Base-by-base conservation (phyloP, 2,797 vertebrate genomes). In the Muscicapa comitata region DNA sequence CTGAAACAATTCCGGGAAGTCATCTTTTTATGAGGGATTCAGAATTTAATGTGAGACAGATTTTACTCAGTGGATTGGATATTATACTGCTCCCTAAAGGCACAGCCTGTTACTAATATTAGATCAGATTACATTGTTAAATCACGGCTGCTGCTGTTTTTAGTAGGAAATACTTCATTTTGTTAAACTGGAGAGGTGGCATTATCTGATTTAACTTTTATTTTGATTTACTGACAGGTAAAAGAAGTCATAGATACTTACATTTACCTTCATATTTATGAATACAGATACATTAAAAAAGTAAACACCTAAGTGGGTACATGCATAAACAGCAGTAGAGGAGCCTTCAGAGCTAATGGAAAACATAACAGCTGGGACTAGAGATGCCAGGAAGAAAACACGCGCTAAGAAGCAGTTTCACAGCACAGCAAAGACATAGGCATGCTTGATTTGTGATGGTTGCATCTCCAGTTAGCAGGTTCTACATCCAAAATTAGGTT, bases 101-200 rank as follows among this genome's bases (percentile, higher is more conserved):
- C 94, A 91, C 40, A 38, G 72, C 31, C 90, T 65, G 88, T 75
- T 94, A 72, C 93, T 95, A 95, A 92, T 89, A 92, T 88, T 88
- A 95, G 83, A 83, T 94, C 76, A 94, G 92, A 92, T 95, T 85
- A 91, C 92, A 96, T 67, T 94, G 86, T 93, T 93, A 76, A 93
- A 94, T 89, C 75, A 83, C 58, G 15, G 26, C 87, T 84, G 74
- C 66, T 88, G 43, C 88, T 93, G 77, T 42, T 93, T 95, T 96
- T 21, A 93, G 73, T 72, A 92, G 84, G 88, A 96, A 96, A 95
- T 72, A 86, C 67, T 95, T 90, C 14, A n/a, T 82, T 92, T 86
- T 74, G 75, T 89, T 92, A 19, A 91, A 63, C 63, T 43, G 38
- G 21, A 53, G 28, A 89, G 54, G 74, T 74, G 54, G 50, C 50